These are phyloP conservation scores for Troilus luridus DNA, from an alignment of 2,888 invertebrate species.

Conservation along the genomic window DNA sequence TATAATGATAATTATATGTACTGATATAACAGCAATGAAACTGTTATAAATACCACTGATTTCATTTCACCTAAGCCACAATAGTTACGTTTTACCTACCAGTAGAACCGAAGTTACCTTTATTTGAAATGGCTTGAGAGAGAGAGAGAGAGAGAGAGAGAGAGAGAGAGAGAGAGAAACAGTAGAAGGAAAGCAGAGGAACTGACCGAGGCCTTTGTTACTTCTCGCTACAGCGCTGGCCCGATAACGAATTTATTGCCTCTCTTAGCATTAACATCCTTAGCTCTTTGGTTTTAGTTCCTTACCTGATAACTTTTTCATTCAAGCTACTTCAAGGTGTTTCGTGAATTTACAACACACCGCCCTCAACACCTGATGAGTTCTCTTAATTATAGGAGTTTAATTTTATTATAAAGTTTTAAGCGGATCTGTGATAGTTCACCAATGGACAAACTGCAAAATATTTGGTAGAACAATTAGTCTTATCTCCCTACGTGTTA, in stretches of 20 bases:
- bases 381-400: background rate
- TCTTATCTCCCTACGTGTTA: too few relatives aligned
- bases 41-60: too few relatives aligned
- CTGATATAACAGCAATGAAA: too few relatives aligned
- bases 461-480: too few relatives aligned
- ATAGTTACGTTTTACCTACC: too few relatives aligned
- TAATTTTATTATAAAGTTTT: background rate
- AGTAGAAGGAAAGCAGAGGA: background rate
- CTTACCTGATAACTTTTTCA: background rate
- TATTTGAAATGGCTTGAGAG: background rate
- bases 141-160: background rate
- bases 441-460: too few relatives aligned
- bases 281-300: background rate
- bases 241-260: slow-evolving; percentile 20
- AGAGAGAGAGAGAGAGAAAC: background rate
- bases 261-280: background rate
- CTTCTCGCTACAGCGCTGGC: too few relatives aligned
- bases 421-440: too few relatives aligned
- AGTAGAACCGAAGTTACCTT: background rate
- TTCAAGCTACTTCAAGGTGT: background rate
- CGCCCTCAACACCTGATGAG: background rate
- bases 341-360: background rate
- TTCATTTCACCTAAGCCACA: too few relatives aligned
- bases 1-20: too few relatives aligned
- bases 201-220: background rate